phyloP scores from a whole-genome alignment of 30 jellyfish, hydroid and myxozoan genomes.

The Hydractinia echinata region DNA sequence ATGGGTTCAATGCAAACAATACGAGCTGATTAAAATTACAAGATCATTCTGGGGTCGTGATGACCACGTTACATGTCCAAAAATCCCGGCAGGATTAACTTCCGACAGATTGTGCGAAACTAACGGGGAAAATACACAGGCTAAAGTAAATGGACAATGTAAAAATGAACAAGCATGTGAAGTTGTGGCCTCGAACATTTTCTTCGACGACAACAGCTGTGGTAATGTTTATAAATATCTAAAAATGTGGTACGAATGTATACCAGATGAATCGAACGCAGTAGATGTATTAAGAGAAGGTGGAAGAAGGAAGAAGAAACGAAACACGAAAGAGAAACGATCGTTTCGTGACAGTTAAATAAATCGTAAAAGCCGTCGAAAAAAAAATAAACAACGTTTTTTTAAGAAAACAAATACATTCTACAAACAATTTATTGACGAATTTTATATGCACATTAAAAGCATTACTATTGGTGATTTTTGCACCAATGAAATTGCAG shows the following conservation, averaged over 20 bases:
- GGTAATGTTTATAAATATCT: constrained; percentile 95
- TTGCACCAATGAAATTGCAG: no score
- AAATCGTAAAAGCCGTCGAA: not conserved
- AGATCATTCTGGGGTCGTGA: constrained; percentile 99
- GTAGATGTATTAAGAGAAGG: constrained; percentile 97
- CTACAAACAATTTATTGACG: not conserved
- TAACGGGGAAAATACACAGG: constrained; percentile 72
- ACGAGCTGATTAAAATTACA: constrained; percentile 80
- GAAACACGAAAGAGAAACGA: constrained; percentile 95
- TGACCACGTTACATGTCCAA: constrained; percentile 90
- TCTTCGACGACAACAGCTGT: constrained; percentile 99
- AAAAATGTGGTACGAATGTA: constrained; percentile 96
- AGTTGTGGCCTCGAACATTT: constrained; percentile 98
- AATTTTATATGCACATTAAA: constrained; percentile 2
- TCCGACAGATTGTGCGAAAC: constrained; percentile 93
- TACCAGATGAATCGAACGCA: constrained; percentile 97
- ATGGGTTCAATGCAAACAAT: constrained; percentile 98
- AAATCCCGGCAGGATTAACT: constrained; percentile 97
- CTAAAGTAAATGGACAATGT: constrained; percentile 97
- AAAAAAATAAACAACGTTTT: not conserved
- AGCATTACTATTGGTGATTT: no score
- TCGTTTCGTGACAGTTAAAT: constrained; percentile 92
- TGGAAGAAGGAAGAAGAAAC: constrained; percentile 88
- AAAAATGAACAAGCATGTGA: constrained; percentile 98
- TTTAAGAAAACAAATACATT: not conserved